phyloP scores from a whole-genome alignment of 2,888 invertebrate species.

The Syrista parreyssii region DNA sequence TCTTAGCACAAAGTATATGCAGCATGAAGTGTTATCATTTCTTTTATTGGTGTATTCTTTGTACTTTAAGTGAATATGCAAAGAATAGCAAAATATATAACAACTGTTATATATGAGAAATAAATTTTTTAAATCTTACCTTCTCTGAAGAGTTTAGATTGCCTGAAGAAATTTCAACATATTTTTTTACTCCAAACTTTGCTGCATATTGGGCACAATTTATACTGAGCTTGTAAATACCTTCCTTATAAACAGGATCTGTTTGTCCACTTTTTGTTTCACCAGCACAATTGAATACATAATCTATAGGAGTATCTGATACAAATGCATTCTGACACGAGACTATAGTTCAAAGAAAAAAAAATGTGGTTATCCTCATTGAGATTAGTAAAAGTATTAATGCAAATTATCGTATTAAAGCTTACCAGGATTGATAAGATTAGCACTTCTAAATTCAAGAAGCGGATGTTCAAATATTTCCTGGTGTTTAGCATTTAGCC shows the following conservation, averaged over 20 bases:
- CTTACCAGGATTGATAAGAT: constrained; percentile 87
- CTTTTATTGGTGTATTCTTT: neutral
- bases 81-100: neutral
- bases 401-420: neutral
- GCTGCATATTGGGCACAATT: constrained; percentile 87
- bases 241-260: constrained; percentile 91
- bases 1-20: constrained; percentile 4
- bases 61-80: neutral
- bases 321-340: constrained; percentile 84
- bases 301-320: constrained; percentile 75
- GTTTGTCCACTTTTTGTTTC: constrained; percentile 91
- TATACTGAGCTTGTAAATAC: constrained; percentile 83
- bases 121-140: constrained; percentile 62
- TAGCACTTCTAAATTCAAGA: constrained; percentile 91
- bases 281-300: constrained; percentile 90
- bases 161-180: constrained; percentile 88
- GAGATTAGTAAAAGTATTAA: neutral
- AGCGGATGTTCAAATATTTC: constrained; percentile 79
- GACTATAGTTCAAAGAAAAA: constrained; percentile 67
- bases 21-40: neutral
- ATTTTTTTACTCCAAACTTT: constrained; percentile 75
- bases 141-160: constrained; percentile 85
- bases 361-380: neutral
- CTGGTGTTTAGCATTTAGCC: constrained; percentile 82
- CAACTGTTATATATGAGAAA: neutral